Base-by-base conservation (phyloP, 2,797 vertebrate genomes). In the Hafferia zeledoni region DNA sequence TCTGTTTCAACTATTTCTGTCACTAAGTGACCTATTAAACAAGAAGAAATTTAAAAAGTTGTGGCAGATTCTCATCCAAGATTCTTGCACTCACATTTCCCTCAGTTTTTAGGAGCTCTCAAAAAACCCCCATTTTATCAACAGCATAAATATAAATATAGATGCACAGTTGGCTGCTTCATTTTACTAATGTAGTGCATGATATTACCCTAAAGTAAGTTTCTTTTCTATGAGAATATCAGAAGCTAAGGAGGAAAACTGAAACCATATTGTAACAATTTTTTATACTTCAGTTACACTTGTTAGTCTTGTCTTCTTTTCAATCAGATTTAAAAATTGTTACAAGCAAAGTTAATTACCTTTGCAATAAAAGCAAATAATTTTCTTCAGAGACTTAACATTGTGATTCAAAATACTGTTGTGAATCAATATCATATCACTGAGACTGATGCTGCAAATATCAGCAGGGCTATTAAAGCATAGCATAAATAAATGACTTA, bases 401-500 rank as follows among this genome's bases (percentile, higher is more conserved):
- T 28, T 83, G 28, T 6, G 14, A 79, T 96, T 91, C 63, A 78
- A 93, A 95, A 84, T 47, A 94, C 65, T 46, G 61, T 74, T 91
- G 35, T 93, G 92, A 43, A 47, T 81, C 55, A 55, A 59, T 83
- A 91, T 55, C 55, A 70, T 81, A 84, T 82, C 82, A 87, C 64
- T 83, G 52, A 94, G 81, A 52, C 28, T 93, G 13, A 56, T 83
- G 61, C 82, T 95, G 65, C 59, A 91, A 93, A 86, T 85, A 59
- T 47, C 94, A 78, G 22, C n/a, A 90, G 70, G 33, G 52, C 59
- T 87, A 75, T 92, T 89, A 87, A 96, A 82, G 53, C 39, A 75
- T 55, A 83, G 60, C 20, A 33, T 80, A 96, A 96, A 94, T 89
- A 92, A 87, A 92, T 81, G 6, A 70, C n/a, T 77, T 43, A 59